phyloP scores from a whole-genome alignment of 2,888 invertebrate species.

The Rhamphomyia laevipes region DNA sequence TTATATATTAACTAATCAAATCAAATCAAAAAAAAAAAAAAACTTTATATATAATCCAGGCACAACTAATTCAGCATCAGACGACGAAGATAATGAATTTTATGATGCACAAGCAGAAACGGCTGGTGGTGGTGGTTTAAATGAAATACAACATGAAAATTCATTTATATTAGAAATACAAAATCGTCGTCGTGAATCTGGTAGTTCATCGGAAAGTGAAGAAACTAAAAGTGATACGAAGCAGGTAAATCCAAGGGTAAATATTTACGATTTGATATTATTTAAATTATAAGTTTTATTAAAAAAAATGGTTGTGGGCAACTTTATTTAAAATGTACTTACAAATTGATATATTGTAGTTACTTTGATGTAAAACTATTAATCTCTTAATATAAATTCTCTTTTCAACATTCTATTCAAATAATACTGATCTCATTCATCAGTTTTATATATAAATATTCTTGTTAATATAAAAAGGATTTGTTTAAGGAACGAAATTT shows the following conservation, averaged over 20 bases:
- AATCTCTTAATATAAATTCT: too few species aligned
- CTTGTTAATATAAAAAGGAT: too few species aligned
- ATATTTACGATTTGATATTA: constrained; percentile 7
- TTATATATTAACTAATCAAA: too few species aligned
- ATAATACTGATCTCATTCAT: too few species aligned
- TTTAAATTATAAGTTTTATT: not conserved
- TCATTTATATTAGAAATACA: constrained; percentile 55
- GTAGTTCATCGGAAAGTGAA: constrained; percentile 42
- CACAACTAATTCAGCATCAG: constrained; percentile 30
- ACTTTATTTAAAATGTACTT: not conserved
- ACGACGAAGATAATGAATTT: constrained; percentile 67
- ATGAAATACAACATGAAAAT: constrained; percentile 33
- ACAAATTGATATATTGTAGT: too few species aligned
- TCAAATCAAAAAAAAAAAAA: too few species aligned
- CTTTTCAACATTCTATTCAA: too few species aligned
- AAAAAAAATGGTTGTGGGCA: not conserved
- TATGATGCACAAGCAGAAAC: constrained; percentile 54
- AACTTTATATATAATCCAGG: constrained; percentile 10
- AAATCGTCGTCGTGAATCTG: constrained; percentile 35
- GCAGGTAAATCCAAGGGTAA: constrained; percentile 27
- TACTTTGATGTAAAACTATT: too few species aligned
- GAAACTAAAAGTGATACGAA: constrained; percentile 38
- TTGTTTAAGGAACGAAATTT: too few species aligned
- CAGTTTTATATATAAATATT: too few species aligned
- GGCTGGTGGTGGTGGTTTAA: constrained; percentile 5